These are phyloP conservation scores for Acholoe squamosa DNA, from an alignment of 2,888 invertebrate species.

Conservation along the genomic window DNA sequence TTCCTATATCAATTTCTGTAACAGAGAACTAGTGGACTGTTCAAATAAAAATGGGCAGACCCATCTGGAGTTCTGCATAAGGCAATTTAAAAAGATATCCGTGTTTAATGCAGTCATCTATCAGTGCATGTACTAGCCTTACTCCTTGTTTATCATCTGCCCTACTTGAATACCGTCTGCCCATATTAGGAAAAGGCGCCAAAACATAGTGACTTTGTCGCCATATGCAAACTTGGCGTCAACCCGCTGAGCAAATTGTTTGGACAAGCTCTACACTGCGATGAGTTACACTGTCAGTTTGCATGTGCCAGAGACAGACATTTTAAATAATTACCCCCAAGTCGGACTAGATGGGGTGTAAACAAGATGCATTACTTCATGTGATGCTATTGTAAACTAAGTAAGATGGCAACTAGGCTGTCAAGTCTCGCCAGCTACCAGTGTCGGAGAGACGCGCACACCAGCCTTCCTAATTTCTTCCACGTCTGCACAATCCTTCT, in stretches of 20 bases:
- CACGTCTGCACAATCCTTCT: slow-evolving; percentile 59
- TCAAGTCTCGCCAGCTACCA: slow-evolving; percentile 9
- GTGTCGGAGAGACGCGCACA: neutral
- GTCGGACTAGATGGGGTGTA: slow-evolving; percentile 46
- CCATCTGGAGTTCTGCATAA: too few relatives aligned
- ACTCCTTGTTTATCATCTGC: neutral
- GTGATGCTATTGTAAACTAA: slow-evolving; percentile 57
- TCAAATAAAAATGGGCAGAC: too few relatives aligned
- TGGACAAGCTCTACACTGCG: neutral
- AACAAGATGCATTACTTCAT: slow-evolving; percentile 60
- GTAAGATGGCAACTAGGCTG: slow-evolving; percentile 24
- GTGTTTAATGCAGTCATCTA: too few relatives aligned
- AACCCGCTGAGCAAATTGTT: slow-evolving; percentile 11
- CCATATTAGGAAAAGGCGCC: slow-evolving; percentile 1
- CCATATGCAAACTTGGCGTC: slow-evolving; percentile 45
- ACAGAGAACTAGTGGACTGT: too few relatives aligned
- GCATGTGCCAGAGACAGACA: slow-evolving; percentile 57
- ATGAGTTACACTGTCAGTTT: slow-evolving; percentile 58
- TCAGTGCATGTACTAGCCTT: too few relatives aligned
- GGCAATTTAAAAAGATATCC: too few relatives aligned
- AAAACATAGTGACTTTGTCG: neutral
- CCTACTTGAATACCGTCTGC: neutral
- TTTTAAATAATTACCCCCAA: slow-evolving; percentile 58
- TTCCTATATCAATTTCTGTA: too few relatives aligned
- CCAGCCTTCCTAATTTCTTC: slow-evolving; percentile 56